A percentile compares a stretch with the other conserved stretches of the same genome.
These are phyloP conservation scores for Mallateleia sp. DNA, from an alignment of 2,888 invertebrate genomes.

Conservation along the genomic window DNA sequence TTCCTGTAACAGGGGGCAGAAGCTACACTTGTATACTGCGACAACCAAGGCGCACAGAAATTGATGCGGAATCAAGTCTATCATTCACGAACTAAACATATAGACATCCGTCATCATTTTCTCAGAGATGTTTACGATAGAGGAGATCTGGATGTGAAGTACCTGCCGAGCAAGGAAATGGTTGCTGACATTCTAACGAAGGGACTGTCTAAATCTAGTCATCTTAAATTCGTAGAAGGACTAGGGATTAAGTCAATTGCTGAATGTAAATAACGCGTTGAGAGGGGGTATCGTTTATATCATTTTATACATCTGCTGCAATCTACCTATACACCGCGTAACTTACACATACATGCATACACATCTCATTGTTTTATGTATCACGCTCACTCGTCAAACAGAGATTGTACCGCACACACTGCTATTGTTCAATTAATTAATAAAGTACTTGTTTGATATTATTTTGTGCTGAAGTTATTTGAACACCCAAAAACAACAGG, in stretches of 20 bases:
- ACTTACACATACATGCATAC: no score
- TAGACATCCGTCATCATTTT: conserved; percentile 45
- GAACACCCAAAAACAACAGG: no score
- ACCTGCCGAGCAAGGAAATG: conserved; percentile 39
- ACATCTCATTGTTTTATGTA: no score
- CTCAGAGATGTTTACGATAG: conserved; percentile 13
- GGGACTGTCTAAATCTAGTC: conserved; percentile 12
- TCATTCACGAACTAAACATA: conserved; percentile 34
- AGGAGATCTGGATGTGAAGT: conserved; percentile 16
- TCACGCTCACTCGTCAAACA: no score
- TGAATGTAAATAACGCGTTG: conserved; percentile 8
- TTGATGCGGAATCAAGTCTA: conserved; percentile 30
- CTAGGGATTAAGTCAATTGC: not conserved
- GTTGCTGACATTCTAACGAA: conserved; percentile 41
- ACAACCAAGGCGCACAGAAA: conserved; percentile 31
- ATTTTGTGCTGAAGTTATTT: no score
- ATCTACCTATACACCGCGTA: no score
- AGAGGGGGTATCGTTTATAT: conserved; percentile 34
- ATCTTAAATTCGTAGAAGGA: conserved; percentile 22
- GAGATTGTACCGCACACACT: no score
- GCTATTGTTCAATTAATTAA: no score
- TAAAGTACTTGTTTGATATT: no score
- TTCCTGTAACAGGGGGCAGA: no score
- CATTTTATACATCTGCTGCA: no score
- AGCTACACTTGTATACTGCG: no score